Evolutionary conservation across 2,888 invertebrate species (phyloP).

Genomic region (Leptarthrus brevirostris): DNA sequence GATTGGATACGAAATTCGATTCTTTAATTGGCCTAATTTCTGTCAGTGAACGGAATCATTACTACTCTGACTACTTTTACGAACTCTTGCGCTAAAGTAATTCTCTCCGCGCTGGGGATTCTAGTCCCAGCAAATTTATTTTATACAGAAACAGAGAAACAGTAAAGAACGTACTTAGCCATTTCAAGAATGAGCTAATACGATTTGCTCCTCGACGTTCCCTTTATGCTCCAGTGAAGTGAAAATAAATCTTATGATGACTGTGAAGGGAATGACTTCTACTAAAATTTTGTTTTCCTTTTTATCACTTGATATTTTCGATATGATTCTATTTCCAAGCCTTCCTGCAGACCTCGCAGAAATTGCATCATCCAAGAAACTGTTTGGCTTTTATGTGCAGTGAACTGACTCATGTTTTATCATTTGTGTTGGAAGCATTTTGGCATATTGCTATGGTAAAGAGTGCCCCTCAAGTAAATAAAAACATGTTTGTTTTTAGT

Average conservation of each 20-base stretch:
- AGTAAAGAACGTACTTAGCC: background rate
- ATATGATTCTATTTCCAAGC: background rate
- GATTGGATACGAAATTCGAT: constrained; percentile 13
- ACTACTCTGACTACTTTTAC: background rate
- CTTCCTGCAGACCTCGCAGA: no score
- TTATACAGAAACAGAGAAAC: background rate
- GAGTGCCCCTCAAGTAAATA: no score
- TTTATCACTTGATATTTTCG: background rate
- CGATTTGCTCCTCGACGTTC: background rate
- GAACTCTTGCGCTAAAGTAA: no score
- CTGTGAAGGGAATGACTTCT: background rate
- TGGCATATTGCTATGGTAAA: no score
- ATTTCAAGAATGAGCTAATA: background rate
- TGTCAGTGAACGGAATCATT: background rate
- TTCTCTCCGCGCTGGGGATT: no score
- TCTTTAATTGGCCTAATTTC: constrained; percentile 42
- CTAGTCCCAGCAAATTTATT: no score
- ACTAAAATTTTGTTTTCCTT: background rate
- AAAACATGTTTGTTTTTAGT: no score
- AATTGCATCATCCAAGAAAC: no score
- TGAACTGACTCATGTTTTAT: no score
- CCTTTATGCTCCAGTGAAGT: background rate
- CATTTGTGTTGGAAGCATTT: no score
- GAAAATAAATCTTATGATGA: background rate
- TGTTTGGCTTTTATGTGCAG: no score